Base-by-base conservation (phyloP, 1,140 invertebrate species). In the Drosophila ogumai region DNA sequence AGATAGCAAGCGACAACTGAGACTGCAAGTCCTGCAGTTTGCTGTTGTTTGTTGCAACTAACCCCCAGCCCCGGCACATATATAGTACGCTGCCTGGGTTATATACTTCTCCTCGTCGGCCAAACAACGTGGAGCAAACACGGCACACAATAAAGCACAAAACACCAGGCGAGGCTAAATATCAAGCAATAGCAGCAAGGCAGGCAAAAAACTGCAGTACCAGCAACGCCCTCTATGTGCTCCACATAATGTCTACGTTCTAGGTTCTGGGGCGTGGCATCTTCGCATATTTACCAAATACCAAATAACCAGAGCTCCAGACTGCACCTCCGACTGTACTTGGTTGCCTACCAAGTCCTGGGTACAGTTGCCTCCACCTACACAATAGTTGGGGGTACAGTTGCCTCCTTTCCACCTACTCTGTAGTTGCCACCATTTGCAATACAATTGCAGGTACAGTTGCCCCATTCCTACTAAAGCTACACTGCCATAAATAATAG, bases 21-120 rank as follows among this genome's bases (percentile, higher is more conserved):
- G 31, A 22, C 52, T 67, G 82, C 64, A 66, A 73, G 57, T 67
- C 78, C 78, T 85, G 84, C 84, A 88, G 67, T 77, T 88, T 88
- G 84, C 84, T 88, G 84, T 88, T 90, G 85, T 88, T 90, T 88
- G 85, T 88, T 88, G 84, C 85, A 88, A 88, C 82, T 87, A 88
- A 82, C 84, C 84, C 75, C 80, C 72, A 82, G 75, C 57, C 68
- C 54, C 41, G 36, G 31, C 46, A 17, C 58, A 6, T 69, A 57
- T 63, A 67, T 74, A 65, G 25, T 68, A 74, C 55, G 13, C 22
- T 3, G 49, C 40, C 8, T 38, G 25, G 41, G 43, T 50, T 64
- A 75, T 75, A 43, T 66, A 52, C 71, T 74, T 36, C 41, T 12
- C 57, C 47, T 75, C 67, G 69, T 87, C 76, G 85, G 75, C 85